Conservation (phyloP, 2,888 invertebrate genomes). For the Junonia oenone region DNA sequence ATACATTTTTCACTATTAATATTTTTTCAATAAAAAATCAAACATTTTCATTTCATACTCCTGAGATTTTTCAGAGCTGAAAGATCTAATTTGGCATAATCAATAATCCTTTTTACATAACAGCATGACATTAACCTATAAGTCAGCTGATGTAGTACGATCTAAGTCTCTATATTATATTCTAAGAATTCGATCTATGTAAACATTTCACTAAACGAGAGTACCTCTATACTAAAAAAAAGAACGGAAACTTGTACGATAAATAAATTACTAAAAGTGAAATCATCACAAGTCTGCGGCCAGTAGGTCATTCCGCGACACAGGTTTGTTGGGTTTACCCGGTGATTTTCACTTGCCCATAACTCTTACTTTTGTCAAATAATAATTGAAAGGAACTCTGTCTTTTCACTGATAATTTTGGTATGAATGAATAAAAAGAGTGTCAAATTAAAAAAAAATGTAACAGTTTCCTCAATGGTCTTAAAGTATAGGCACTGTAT, state of each 20-base stretch:
- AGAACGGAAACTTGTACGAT: not conserved
- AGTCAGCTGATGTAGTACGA: slow-evolving; percentile 45
- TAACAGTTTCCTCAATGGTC: slow-evolving; percentile 15
- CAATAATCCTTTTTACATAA: slow-evolving; percentile 49
- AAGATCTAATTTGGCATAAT: slow-evolving; percentile 24
- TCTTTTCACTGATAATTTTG: not conserved
- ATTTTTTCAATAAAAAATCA: not conserved
- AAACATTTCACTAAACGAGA: not conserved
- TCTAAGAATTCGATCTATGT: no score
- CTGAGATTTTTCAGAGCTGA: slow-evolving; percentile 14
- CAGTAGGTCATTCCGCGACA: slow-evolving; percentile 64
- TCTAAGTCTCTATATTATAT: no score
- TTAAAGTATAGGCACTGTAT: not conserved
- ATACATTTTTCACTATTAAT: slow-evolving; percentile 1
- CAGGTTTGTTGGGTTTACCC: slow-evolving; percentile 66
- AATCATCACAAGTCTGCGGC: slow-evolving; percentile 58
- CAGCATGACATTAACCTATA: slow-evolving; percentile 53
- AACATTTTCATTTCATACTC: not conserved
- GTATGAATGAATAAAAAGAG: no score
- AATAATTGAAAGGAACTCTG: not conserved
- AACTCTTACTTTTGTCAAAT: slow-evolving; percentile 68
- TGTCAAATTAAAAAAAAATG: not conserved
- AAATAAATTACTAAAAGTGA: slow-evolving; percentile 56
- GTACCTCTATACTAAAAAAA: not conserved
- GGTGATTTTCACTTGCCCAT: slow-evolving; percentile 57